Percentiles rank a stretch among this genome's conserved stretches.
phyloP scores from a whole-genome alignment of 1,140 invertebrate species.

The Hylyphantes graminicola region DNA sequence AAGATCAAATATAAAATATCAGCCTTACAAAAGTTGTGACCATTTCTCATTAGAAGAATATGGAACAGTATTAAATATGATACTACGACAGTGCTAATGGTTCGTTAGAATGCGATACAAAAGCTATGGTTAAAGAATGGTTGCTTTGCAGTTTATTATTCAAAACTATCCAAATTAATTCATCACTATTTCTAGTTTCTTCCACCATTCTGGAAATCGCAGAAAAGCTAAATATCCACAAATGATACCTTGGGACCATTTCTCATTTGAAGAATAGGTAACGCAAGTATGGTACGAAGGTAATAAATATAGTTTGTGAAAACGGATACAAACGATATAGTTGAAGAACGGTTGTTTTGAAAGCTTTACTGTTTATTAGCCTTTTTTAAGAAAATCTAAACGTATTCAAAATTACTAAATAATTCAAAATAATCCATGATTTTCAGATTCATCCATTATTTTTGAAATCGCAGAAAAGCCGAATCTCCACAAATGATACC shows the following conservation, averaged over 20 bases:
- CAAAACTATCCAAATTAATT: neutral
- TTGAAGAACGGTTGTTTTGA: too few relatives aligned
- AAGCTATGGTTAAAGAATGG: too few relatives aligned
- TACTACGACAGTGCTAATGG: too few relatives aligned
- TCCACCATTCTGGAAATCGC: slow-evolving; percentile 1
- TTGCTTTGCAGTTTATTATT: neutral
- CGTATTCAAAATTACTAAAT: too few relatives aligned
- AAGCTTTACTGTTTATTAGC: too few relatives aligned
- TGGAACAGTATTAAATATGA: too few relatives aligned
- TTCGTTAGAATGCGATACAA: too few relatives aligned
- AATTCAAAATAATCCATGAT: slow-evolving; percentile 11
- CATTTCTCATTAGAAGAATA: too few relatives aligned
- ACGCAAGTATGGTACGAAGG: neutral
- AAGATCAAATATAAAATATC: too few relatives aligned
- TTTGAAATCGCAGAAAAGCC: neutral
- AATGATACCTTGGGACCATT: neutral
- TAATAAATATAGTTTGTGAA: neutral
- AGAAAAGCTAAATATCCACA: slow-evolving; percentile 5
- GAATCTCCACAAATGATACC: slow-evolving; percentile 22
- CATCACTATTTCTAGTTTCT: neutral
- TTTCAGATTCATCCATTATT: slow-evolving; percentile 6
- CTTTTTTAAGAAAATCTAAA: too few relatives aligned
- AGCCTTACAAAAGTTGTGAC: too few relatives aligned
- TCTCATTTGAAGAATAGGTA: neutral
- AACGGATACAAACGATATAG: too few relatives aligned